Conservation (phyloP, 2,113 vertebrate species). For the Upupa epops region DNA sequence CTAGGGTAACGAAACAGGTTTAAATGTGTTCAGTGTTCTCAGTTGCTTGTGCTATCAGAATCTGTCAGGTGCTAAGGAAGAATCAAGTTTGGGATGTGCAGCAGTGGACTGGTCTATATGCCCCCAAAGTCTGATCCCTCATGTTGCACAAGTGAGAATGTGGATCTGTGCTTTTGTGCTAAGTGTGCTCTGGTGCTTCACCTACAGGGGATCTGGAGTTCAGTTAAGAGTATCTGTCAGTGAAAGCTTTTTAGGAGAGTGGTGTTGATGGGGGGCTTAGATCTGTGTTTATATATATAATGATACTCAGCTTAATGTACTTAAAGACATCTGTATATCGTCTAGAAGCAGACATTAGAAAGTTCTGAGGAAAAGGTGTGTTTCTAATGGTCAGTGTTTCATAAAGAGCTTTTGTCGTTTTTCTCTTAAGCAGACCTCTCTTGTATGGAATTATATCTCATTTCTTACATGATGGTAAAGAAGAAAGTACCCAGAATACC, state of each 20-base stretch:
- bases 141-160: fast-evolving
- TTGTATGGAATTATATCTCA: slow-evolving; percentile 89
- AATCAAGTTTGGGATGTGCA: not conserved
- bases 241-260: not conserved
- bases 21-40: fast-evolving
- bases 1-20: not conserved
- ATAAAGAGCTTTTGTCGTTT: not conserved
- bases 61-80: not conserved
- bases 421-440: slow-evolving; percentile 83
- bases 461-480: slow-evolving; percentile 77
- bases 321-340: not conserved
- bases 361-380: not conserved
- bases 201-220: not conserved
- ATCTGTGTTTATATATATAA: not conserved
- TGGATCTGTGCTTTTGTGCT: not conserved
- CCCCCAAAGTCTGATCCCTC: not conserved
- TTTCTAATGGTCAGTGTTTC: not conserved
- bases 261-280: not conserved
- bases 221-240: not conserved
- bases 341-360: not conserved
- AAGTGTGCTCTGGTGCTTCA: fast-evolving
- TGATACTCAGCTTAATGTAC: not conserved
- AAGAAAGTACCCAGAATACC: slow-evolving; percentile 65
- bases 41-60: not conserved
- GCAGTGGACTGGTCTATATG: not conserved